Evolutionary conservation across 2,888 invertebrate genomes (phyloP), one percentile per base, ranked within the genome.

Genomic region (Coleophora flavipennella): DNA sequence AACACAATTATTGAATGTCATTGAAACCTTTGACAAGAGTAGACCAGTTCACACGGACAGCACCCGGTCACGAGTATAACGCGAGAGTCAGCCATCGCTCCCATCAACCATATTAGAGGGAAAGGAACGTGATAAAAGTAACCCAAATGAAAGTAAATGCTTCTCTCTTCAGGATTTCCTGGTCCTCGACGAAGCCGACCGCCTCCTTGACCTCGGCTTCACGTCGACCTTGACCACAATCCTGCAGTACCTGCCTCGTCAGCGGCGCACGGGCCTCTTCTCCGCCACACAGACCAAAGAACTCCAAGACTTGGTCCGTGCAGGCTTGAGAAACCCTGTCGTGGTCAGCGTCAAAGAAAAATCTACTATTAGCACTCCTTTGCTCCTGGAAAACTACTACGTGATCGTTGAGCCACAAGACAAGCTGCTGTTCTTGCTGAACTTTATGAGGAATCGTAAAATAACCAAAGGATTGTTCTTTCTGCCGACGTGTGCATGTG

Each of bases 271-370:
- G 0, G 97, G 98, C 0, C 86, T 99, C n/a, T 99, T 99, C 83
- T 99, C 99, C 1, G 99, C 99, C 1, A 99, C 99, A 1, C 99
- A 99, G 80, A 98, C 98, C 0, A 95, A 95, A 61, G 95, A 97
- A 73, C 87, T 98, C 0, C 91, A 95, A 46, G 93, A 95, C 57
- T 78, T 99, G 10, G 93, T 98, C 37, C 86, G 97, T 53, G 98
- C 98, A 2, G 99, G 99, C 0, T 77, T 99, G 6, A 85, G 98
- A 49, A 98, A 99, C 81, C 98, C 98, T 0, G 94, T 96, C 0
- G 78, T 94, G 1, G 91, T 99, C 8, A 90, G 92, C 11, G 96
- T 99, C 0, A 94, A 94, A 61, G 96, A 97, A 62, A 96, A 95
- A 64, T 89, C 91, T 0, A 86, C 88, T 0, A 87, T 90, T 28